Evolutionary conservation across 2,113 vertebrate species (phyloP), one percentile per base, ranked within the genome.

Genomic region (Argyrosomus japonicus): DNA sequence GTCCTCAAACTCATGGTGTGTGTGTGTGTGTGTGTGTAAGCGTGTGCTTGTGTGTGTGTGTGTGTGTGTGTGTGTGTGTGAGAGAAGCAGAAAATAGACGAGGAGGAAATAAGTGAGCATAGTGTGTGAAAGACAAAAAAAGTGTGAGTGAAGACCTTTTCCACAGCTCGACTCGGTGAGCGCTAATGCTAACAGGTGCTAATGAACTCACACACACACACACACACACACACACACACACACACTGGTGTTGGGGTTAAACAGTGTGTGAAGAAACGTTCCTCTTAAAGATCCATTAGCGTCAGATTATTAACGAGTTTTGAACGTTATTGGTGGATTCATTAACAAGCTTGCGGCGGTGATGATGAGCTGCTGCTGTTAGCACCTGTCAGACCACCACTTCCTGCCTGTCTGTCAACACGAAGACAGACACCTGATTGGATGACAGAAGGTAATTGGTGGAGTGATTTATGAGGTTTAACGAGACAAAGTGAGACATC

Each of bases 101-200:
- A 40, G 15, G 32, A 74, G 54, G 19, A 75, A 27, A 27, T 48
- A 79, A 76, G 77, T 36, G 79, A 82, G 75, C 70, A 83, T 21
- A 40, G 64, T 77, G 56, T 75, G 56, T 70, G 43, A 77, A 78
- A 72, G 2, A 14, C 13, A 53, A 50, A 71, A 58, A 58, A 75
- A 71, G 71, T 80, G 23, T 11, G 58, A 78, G 10, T 81, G 54
- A 61, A 11, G 8, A 75, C 54, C 40, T 78, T 85, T 78, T 87
- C 72, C 76, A 48, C 81, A 60, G 61, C 51, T 82, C 65, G 6
- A 45, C 40, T 79, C 68, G 15, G 65, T 14, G 45, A 82, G 53
- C 11, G 18, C 48, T 71, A 68, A 85, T 21, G 76, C 84, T 75
- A 91, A 85, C 76, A 83, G 76, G 84, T 72, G 82, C 89, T 83